phyloP scores from a whole-genome alignment of 2,113 vertebrate species.

The Pollachius pollachius region DNA sequence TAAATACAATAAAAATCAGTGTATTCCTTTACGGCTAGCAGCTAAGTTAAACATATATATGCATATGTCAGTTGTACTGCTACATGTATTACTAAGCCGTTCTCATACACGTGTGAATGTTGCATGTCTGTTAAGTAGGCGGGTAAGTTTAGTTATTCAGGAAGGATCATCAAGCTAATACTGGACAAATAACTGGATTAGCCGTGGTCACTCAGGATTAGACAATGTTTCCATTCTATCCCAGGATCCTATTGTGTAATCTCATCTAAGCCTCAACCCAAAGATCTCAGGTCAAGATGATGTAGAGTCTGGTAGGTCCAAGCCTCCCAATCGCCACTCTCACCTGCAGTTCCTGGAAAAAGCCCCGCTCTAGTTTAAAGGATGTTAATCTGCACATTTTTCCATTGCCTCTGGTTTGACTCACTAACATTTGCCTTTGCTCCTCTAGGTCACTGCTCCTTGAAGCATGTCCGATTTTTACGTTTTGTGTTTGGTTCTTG shows the following conservation, averaged over 20 bases:
- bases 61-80: not conserved
- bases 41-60: too few species aligned
- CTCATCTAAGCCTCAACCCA: not conserved
- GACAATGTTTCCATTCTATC: not conserved
- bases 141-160: not conserved
- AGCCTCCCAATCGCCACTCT: not conserved
- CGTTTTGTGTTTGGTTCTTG: too few species aligned
- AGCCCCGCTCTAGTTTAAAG: not conserved
- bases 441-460: not conserved
- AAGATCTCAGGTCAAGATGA: not conserved
- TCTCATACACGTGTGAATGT: not conserved
- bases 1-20: too few species aligned
- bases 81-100: not conserved
- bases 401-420: not conserved
- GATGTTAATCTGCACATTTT: too few species aligned
- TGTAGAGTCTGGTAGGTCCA: not conserved
- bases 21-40: not conserved
- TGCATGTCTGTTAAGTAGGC: not conserved
- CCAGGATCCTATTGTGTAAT: not conserved
- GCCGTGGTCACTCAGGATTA: not conserved
- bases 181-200: slow-evolving; percentile 3
- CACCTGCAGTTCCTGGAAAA: not conserved
- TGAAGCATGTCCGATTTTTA: too few species aligned
- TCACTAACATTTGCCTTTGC: not conserved
- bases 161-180: not conserved